These are phyloP conservation scores for Melanotaenia boesemani DNA, from an alignment of 2,797 vertebrate species.

Conservation along the genomic window DNA sequence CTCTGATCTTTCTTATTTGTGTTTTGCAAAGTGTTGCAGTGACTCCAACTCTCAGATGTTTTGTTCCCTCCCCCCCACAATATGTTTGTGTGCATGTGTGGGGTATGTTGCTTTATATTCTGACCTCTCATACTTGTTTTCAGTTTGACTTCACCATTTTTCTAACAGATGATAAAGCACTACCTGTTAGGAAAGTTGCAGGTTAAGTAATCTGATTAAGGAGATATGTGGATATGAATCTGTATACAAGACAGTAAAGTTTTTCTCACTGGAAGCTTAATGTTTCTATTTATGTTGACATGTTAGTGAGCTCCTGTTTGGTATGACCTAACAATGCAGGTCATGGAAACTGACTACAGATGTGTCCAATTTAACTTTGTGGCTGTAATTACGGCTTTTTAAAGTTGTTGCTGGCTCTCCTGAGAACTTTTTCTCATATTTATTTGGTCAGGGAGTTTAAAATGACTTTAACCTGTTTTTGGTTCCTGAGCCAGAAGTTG, in stretches of 20 bases:
- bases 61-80: not conserved
- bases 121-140: not conserved
- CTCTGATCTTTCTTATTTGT: constrained; percentile 69
- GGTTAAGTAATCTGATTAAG: not conserved
- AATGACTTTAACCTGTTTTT: constrained; percentile 33
- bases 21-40: constrained; percentile 41
- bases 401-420: constrained; percentile 4
- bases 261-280: not conserved
- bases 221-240: not conserved
- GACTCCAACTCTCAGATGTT: constrained; percentile 52
- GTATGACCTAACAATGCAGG: not conserved
- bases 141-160: not conserved
- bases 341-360: not conserved
- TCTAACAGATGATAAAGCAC: not conserved
- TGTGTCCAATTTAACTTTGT: constrained; percentile 4
- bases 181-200: not conserved
- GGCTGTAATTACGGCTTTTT: constrained; percentile 6
- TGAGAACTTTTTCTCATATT: constrained; percentile 42
- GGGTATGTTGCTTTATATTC: not conserved
- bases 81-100: constrained; percentile 22
- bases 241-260: not conserved
- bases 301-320: not conserved
- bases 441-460: constrained; percentile 22
- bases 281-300: not conserved
- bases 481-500: constrained; percentile 49